Conservation (phyloP, 2,888 invertebrate genomes). For the Machimus atricapillus region DNA sequence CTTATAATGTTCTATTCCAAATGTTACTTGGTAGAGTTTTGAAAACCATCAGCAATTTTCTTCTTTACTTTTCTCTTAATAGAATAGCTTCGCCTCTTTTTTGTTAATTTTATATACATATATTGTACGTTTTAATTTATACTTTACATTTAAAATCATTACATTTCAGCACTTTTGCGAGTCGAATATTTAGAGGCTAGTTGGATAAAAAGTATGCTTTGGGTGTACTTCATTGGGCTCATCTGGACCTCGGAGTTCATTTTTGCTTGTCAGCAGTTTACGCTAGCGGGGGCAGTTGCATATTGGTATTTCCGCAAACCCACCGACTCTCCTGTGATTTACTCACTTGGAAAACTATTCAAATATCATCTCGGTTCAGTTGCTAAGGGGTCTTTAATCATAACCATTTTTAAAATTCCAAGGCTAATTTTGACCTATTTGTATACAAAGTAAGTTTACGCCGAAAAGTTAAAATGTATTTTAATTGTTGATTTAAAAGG, state of each 20-base stretch:
- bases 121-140: constrained; percentile 39
- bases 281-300: constrained; percentile 90
- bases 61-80: too few relatives aligned
- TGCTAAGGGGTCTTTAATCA: constrained; percentile 92
- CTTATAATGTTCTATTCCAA: not conserved
- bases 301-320: constrained; percentile 91
- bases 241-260: constrained; percentile 96
- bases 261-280: constrained; percentile 92
- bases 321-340: constrained; percentile 68
- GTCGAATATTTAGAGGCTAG: constrained; percentile 78
- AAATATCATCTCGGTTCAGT: constrained; percentile 94
- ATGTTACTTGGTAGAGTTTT: not conserved
- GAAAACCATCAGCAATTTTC: not conserved
- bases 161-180: constrained; percentile 66
- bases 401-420: constrained; percentile 91
- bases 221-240: constrained; percentile 88
- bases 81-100: not conserved
- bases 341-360: constrained; percentile 73
- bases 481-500: constrained; percentile 60
- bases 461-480: constrained; percentile 48
- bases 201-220: constrained; percentile 92
- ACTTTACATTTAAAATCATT: not conserved
- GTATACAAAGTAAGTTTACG: constrained; percentile 79
- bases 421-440: constrained; percentile 86
- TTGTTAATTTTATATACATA: not conserved